phyloP scores from a whole-genome alignment of 2,888 invertebrate genomes.

The Euplagia quadripunctaria region DNA sequence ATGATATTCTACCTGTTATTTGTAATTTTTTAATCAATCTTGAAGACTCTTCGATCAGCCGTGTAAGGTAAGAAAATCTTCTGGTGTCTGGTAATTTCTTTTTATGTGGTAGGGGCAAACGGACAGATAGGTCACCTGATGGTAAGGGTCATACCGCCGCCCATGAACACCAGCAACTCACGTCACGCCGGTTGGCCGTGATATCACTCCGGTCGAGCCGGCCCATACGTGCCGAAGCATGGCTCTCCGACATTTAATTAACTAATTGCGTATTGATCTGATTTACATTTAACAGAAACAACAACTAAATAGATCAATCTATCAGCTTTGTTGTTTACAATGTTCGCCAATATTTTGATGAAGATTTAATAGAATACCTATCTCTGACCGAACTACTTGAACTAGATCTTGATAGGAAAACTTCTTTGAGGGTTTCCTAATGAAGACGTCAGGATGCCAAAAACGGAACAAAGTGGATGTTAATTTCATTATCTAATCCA shows the following conservation, averaged over 20 bases:
- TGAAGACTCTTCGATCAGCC: background rate
- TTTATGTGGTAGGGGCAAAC: no score
- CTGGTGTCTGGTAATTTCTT: no score
- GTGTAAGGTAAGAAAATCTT: no score
- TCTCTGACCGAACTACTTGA: background rate
- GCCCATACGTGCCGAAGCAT: no score
- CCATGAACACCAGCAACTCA: no score
- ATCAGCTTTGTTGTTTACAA: background rate
- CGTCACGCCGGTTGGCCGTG: no score
- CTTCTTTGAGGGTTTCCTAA: background rate
- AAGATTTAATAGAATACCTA: background rate
- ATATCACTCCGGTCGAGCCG: no score
- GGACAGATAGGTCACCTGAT: no score
- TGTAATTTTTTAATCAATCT: background rate
- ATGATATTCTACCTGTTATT: background rate
- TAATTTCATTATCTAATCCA: background rate
- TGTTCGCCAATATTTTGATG: background rate
- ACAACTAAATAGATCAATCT: background rate
- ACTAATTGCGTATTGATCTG: no score
- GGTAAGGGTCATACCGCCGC: no score
- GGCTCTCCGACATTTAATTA: no score
- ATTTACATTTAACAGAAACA: background rate
- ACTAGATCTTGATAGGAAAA: background rate
- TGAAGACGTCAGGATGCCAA: background rate
- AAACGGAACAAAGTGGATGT: background rate